Evolutionary conservation across 2,797 vertebrate genomes (phyloP).

Genomic region (Meriones psammophilus): DNA sequence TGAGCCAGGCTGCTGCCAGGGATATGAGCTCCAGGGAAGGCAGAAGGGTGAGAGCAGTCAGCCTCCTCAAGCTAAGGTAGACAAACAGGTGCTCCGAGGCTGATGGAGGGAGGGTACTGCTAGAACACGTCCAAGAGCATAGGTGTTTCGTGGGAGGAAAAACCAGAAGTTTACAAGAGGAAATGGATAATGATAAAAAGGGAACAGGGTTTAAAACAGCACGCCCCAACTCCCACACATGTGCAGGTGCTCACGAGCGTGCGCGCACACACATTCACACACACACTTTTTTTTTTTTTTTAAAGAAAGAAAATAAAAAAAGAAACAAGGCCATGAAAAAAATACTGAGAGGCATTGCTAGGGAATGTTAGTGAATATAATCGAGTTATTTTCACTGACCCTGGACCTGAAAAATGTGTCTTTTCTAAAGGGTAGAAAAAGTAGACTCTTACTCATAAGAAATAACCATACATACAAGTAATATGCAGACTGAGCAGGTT

Average conservation of each 20-base stretch:
- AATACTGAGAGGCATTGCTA: constrained; percentile 36
- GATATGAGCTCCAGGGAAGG: neutral
- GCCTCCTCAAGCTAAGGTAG: neutral
- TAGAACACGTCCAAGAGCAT: neutral
- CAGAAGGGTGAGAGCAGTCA: neutral
- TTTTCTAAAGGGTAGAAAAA: constrained; percentile 30
- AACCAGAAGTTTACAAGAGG: neutral
- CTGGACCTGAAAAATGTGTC: neutral
- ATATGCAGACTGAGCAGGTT: neutral
- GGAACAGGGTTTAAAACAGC: neutral
- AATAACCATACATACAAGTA: neutral
- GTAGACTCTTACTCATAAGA: neutral
- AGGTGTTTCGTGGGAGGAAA: neutral
- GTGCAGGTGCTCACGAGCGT: too few species aligned
- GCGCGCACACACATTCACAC: too few species aligned
- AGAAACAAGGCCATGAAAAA: neutral
- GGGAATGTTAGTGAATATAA: neutral
- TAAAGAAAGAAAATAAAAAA: neutral
- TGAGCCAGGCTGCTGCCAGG: neutral
- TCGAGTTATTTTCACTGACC: constrained; percentile 16
- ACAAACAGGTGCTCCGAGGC: constrained; percentile 8
- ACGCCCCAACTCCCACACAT: too few species aligned
- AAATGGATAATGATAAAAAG: neutral
- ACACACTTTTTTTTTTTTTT: neutral
- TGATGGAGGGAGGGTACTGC: neutral